Evolutionary conservation across 2,888 invertebrate species (phyloP), one percentile per base, ranked within the genome.

Genomic region (Aphrophora alni): DNA sequence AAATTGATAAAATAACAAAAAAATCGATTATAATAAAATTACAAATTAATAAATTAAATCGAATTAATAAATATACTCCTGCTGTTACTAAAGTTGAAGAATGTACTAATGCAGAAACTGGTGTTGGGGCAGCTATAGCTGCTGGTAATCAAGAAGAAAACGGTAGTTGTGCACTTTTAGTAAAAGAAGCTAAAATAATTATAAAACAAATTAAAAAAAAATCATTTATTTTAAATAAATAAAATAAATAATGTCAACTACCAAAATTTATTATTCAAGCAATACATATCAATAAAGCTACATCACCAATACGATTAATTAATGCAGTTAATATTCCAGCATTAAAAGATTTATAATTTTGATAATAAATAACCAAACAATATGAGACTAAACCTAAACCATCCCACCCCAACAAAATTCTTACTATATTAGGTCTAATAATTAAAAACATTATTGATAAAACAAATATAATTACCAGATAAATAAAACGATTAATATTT

Each of bases 161-260:
- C 73, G 95, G 94, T 90, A 95, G 92, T 88, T 95, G 94, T 87
- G 94, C 95, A 84, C 94, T 95, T 88, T 95, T 95, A 82, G 94
- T 94, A 89, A 94, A 91, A 77, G 91, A 90, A 0, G 92, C 92
- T 25, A 90, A 76, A 68, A 89, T 78, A 68, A 90, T 44, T 44
- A 14, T 14, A n/a, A n/a, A n/a, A n/a, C n/a, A 44, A 17, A 44
- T 8, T 1, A 44, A 14, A 44, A 44, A 44, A 44, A 33, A 33
- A 33, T 33, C 8, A 33, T 5, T 5, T 33, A 33, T n/a, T 33
- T 33, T 17, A 44, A 8, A 2, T 8, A 44, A 12, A 44, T 44
- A 44, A 44, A 44, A 44, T 14, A 44, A 14, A 44, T 44, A 44
- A 44, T 44, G 2, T 44, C 44, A 44, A 44, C 44, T 14, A 14